phyloP scores from a whole-genome alignment of 1,140 invertebrate genomes.

The Panonychus citri region DNA sequence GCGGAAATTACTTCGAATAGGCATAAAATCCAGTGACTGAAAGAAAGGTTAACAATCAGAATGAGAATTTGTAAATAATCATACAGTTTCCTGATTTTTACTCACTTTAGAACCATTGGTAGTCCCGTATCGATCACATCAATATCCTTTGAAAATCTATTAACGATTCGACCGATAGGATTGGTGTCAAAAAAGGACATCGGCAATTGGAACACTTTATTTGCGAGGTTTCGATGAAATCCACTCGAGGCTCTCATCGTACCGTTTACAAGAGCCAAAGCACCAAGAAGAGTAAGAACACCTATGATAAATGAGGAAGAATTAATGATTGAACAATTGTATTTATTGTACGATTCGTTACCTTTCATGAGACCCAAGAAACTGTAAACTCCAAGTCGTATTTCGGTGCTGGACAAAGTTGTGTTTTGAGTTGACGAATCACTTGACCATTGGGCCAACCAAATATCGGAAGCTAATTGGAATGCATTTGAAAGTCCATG shows the following conservation, averaged over 20 bases:
- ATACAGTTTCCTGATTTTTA: constrained; percentile 40
- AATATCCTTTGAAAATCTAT: constrained; percentile 25
- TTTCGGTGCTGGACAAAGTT: constrained; percentile 54
- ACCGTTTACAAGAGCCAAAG: constrained; percentile 1
- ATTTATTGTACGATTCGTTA: neutral
- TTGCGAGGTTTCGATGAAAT: constrained; percentile 9
- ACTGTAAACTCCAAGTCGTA: constrained; percentile 27
- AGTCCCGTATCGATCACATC: constrained; percentile 44
- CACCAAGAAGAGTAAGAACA: neutral
- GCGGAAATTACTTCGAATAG: constrained; percentile 34
- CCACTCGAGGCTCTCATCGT: constrained; percentile 6
- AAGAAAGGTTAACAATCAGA: constrained; percentile 26
- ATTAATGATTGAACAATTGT: neutral
- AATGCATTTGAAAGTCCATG: constrained; percentile 12
- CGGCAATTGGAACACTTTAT: constrained; percentile 14
- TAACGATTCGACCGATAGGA: constrained; percentile 22
- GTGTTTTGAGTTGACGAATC: constrained; percentile 24
- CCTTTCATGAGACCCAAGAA: neutral
- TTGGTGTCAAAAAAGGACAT: constrained; percentile 20
- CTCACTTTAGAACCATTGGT: constrained; percentile 35
- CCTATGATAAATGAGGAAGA: neutral
- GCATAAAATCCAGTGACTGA: constrained; percentile 22
- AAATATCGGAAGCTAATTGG: constrained; percentile 20
- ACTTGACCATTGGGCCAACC: constrained; percentile 21
- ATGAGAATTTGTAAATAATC: constrained; percentile 28